Evolutionary conservation across 2,888 invertebrate species (phyloP), one percentile per base, ranked within the genome.

Genomic region (Sesia bembeciformis): DNA sequence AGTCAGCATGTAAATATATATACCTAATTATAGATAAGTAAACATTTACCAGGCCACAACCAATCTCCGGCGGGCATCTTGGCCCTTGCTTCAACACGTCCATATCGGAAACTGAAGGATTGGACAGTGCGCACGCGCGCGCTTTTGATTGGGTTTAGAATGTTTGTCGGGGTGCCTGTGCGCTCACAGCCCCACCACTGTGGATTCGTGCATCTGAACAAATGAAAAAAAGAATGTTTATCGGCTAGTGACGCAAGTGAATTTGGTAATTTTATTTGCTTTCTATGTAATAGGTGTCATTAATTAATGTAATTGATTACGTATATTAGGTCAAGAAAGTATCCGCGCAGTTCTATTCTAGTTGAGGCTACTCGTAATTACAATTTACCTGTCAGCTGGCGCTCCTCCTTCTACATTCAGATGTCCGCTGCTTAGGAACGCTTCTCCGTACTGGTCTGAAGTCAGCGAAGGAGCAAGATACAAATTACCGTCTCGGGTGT

Each of bases 11-110:
- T 7, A n/a, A 4, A 43, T 46, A 46, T 4, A n/a, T 46, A 46
- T 46, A 46, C 3, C 8, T 4, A 46, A 4, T 4, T 7, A 7
- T 46, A 41, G 41, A 7, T 7, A 46, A 7, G 7, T 46, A 41
- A 6, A 46, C 46, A 23, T 23, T 56, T 71, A 88, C 88, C 90
- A 66, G 89, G 89, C 87, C 93, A 94, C 4, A 94, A 70, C 94
- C 94, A 94, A 74, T 94, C 94, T 23, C 94, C 94, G 42, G 90
- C 84, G 3, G 94, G 94, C 84, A 93, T 81, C 73, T 92, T 93
- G 1, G 94, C 94, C 53, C 91, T 83, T 4, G 93, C 90, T 72
- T 93, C 93, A 23, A 94, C 76, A 46, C 80, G 83, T 4, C 94
- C 94, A 68, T 93, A 94, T 61, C 86, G 91, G 77, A 94, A 93